phyloP scores from a whole-genome alignment of 2,888 invertebrate species.

The Acanthoscelides obtectus region DNA sequence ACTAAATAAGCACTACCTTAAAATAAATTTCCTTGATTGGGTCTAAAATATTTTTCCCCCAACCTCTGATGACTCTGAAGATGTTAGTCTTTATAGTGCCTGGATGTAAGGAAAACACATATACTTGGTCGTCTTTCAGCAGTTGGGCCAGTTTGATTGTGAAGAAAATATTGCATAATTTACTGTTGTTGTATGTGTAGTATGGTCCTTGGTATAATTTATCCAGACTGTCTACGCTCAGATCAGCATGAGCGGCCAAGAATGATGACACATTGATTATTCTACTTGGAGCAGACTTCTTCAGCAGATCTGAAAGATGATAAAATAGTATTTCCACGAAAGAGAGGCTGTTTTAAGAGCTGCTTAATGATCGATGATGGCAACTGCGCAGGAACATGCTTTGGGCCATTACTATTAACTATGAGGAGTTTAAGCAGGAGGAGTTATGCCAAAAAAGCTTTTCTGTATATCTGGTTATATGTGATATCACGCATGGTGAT shows the following conservation, averaged over 20 bases:
- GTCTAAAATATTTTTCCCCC: slow-evolving; percentile 9
- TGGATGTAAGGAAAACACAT: slow-evolving; percentile 32
- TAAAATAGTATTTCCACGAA: not conserved
- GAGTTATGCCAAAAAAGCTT: no score
- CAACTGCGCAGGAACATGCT: no score
- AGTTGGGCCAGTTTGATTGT: slow-evolving; percentile 27
- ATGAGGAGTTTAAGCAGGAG: no score
- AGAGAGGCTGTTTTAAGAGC: not conserved
- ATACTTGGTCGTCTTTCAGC: slow-evolving; percentile 26
- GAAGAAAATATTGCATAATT: slow-evolving; percentile 33
- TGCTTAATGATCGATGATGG: no score
- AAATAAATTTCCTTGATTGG: slow-evolving; percentile 16
- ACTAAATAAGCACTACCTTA: slow-evolving; percentile 18
- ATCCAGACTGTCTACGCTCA: slow-evolving; percentile 26
- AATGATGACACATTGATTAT: slow-evolving; percentile 34
- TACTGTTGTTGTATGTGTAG: slow-evolving; percentile 26
- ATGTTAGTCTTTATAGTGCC: slow-evolving; percentile 28
- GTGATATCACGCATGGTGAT: no score
- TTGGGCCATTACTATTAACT: no score
- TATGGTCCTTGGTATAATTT: slow-evolving; percentile 13
- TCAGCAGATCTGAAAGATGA: slow-evolving; percentile 50
- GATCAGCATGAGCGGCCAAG: slow-evolving; percentile 19
- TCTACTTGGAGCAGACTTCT: slow-evolving; percentile 30
- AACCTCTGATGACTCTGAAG: slow-evolving; percentile 15
- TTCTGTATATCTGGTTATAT: no score